Evolutionary conservation across 2,888 invertebrate genomes (phyloP).

Genomic region (Anodontia alba): DNA sequence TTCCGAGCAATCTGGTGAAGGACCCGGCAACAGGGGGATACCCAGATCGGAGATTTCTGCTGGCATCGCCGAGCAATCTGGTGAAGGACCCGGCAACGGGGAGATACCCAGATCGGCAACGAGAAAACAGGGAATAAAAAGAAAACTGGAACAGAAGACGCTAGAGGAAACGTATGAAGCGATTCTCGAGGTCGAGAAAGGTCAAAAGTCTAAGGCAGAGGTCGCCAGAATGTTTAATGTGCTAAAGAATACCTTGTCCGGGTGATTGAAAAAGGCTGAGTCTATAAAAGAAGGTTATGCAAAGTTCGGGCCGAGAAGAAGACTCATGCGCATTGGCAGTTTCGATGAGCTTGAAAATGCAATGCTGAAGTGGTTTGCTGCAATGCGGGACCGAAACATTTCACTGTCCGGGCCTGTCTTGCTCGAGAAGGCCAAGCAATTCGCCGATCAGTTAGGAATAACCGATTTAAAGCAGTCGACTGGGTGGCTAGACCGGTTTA

Average conservation of each 20-base stretch:
- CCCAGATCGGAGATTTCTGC: background rate
- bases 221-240: conserved; percentile 42
- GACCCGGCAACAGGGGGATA: conserved; percentile 17
- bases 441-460: conserved; percentile 1
- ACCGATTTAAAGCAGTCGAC: conserved; percentile 2
- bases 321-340: background rate
- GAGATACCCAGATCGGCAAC: conserved; percentile 14
- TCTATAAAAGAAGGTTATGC: conserved; percentile 39
- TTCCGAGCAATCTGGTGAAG: conserved; percentile 24
- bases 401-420: conserved; percentile 43
- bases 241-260: conserved; percentile 37
- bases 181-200: conserved; percentile 39
- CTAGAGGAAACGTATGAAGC: conserved; percentile 45
- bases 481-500: conserved; percentile 23
- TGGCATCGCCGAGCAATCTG: conserved; percentile 9
- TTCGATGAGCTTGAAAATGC: conserved; percentile 37
- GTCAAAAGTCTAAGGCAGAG: conserved; percentile 38
- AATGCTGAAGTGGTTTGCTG: conserved; percentile 27
- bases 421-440: conserved; percentile 37
- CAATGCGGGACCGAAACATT: conserved; percentile 19
- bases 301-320: conserved; percentile 34
- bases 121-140: conserved; percentile 27
- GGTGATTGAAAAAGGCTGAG: conserved; percentile 50
- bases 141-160: conserved; percentile 27
- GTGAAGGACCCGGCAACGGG: conserved; percentile 30